Evolutionary conservation across 2,888 invertebrate species (phyloP), one percentile per base, ranked within the genome.

Genomic region (Hofmannophila pseudospretella): DNA sequence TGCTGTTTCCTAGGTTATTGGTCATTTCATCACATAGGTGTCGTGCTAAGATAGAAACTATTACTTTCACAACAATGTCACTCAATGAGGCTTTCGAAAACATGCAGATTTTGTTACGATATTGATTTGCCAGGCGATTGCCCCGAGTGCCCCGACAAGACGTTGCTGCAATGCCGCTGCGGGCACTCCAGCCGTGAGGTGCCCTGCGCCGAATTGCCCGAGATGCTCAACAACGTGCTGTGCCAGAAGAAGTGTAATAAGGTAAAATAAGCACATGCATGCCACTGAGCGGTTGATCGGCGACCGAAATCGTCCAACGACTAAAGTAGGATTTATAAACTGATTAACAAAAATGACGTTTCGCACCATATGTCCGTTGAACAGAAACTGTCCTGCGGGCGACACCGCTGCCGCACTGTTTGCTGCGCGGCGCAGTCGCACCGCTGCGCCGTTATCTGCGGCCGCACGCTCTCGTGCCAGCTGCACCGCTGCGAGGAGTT

Each of bases 181-280:
- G 96, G 95, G 0, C 92, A 93, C 66, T 93, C 94, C 77, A 93
- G 93, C 52, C 93, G 93, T 55, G 93, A 95, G 65, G 89, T 96
- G 34, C 90, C 91, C 2, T 97, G 97, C 65, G 81, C 84, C 0
- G 91, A 94, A 34, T 73, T 96, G 7, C 90, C 90, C 0, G 89
- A 91, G 0, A 90, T 91, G 61, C 89, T 90, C 30, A 92, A 92
- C 59, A 94, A 93, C 58, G 92, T 94, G 1, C 85, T 92, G 16
- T 99, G 99, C 73, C 94, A 96, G 64, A 95, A 94, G 61, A 93
- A 94, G 54, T 99, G 99, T 68, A 94, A 92, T 36, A 97, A 96
- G 88, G 93, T 91, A 67, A 14, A 13, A n/a, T 12, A n/a, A 2
- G 3, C 20, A 31, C 9, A 7, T n/a, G n/a, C n/a, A n/a, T n/a